Conservation (phyloP, 64 coral and sea anemone genomes). For the Hydrozoanthus tunicans region DNA sequence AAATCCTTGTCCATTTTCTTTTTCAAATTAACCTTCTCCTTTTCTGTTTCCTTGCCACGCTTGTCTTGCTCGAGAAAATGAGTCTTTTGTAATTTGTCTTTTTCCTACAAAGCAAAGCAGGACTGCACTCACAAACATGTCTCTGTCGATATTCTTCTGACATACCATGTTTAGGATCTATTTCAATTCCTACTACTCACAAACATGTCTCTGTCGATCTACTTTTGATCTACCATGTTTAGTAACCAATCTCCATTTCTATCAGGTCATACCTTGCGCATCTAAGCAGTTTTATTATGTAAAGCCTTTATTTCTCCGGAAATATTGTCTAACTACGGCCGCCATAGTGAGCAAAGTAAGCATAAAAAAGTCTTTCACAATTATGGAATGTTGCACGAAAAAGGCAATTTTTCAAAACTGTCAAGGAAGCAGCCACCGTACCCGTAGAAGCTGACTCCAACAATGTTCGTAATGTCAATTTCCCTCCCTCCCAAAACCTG, state of each 20-base stretch:
- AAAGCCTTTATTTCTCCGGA: too few relatives aligned
- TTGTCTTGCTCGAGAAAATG: constrained; percentile 92
- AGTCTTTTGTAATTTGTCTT: constrained; percentile 90
- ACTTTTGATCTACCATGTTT: not conserved
- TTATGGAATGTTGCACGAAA: too few relatives aligned
- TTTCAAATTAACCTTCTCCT: constrained; percentile 73
- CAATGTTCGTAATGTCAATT: too few relatives aligned
- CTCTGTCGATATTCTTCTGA: not conserved
- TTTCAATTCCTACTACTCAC: not conserved
- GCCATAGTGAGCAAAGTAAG: too few relatives aligned
- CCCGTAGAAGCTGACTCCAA: too few relatives aligned
- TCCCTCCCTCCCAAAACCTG: too few relatives aligned
- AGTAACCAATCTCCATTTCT: not conserved
- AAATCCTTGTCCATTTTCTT: constrained; percentile 88
- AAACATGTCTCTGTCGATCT: not conserved
- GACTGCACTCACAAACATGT: not conserved
- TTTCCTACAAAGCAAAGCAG: constrained; percentile 62
- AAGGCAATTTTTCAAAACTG: too few relatives aligned
- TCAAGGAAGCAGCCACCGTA: too few relatives aligned
- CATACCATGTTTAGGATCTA: not conserved
- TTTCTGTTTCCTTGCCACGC: constrained; percentile 79
- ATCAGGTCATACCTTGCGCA: too few relatives aligned
- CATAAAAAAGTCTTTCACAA: too few relatives aligned
- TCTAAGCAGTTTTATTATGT: too few relatives aligned
- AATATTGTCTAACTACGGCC: too few relatives aligned